Base-by-base conservation (phyloP, 2,888 invertebrate species). In the Alloplasta piceator region DNA sequence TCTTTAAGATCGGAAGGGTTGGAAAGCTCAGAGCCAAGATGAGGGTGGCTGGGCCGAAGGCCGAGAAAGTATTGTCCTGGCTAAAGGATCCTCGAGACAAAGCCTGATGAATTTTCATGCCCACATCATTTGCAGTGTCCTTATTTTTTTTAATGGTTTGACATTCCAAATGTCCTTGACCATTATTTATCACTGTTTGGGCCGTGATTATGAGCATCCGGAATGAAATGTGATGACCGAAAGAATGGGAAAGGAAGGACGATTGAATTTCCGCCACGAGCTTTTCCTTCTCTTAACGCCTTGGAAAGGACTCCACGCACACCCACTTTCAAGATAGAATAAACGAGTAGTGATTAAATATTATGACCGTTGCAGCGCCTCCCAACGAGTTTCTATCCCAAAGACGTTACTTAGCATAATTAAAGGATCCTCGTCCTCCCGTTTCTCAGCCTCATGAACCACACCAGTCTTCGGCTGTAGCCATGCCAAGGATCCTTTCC, bases 1-100 rank as follows among this genome's bases (percentile, higher is more conserved):
- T 91, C 91, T 92, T 92, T 91, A 92, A 91, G 91, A 92, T 91
- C 91, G 90, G 85, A 91, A 91, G 91, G 91, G 91, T 91, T 91
- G 86, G 80, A 84, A 74, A 79, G 48, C 68, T 66, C 77, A 84
- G 75, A 26, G 26, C 26, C 26, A 26, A 26, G 73, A 73, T 39
- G 81, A 74, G 85, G 85, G 83, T 85, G 61, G 50, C 82, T 83
- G 71, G 61, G 16, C 71, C 7, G 46, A 16, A 4, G 72, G 72
- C 85, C 16, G 90, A 9, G 77, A 87, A 91, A 86, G 82, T 89
- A 88, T 90, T 90, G 91, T 89, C 91, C 39, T 4, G 6, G n/a
- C 50, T 14, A 43, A 16, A 16, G 14, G 75, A 52, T 6, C 16
- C 1, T 7, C 5, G 50, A 63, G 56, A 50, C 43, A 63, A 48